Percentiles rank a stretch among this genome's conserved stretches.
Conservation (phyloP, 2,113 vertebrate species). For the Pangasianodon gigas region DNA sequence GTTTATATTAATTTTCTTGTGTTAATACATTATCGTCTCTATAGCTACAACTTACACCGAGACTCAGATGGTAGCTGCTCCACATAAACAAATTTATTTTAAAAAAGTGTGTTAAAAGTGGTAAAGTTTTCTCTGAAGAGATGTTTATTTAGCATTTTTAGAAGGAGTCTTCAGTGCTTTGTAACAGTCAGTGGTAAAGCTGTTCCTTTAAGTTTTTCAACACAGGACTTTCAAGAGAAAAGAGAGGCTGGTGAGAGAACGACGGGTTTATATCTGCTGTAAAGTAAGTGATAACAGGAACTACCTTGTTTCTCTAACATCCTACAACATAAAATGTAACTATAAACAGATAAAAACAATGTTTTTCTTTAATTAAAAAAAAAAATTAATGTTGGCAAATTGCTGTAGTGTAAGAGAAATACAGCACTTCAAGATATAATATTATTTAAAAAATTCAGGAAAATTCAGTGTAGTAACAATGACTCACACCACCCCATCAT, state of each 20-base stretch:
- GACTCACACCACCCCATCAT: neutral
- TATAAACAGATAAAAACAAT: neutral
- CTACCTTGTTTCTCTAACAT: neutral
- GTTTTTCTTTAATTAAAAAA: neutral
- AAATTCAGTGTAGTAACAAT: neutral
- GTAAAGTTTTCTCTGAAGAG: neutral
- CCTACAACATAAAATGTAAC: neutral
- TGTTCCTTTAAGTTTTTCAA: neutral
- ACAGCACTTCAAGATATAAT: neutral
- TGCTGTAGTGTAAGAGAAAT: neutral
- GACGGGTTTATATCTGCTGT: too few relatives aligned
- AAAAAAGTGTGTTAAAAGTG: neutral
- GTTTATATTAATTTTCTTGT: neutral
- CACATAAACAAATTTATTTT: neutral
- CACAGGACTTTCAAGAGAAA: neutral
- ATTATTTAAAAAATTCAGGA: neutral
- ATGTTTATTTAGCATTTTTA: neutral
- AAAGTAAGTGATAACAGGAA: neutral
- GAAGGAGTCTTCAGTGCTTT: neutral
- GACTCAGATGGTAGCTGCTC: neutral
- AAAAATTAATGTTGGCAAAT: neutral
- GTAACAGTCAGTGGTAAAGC: neutral
- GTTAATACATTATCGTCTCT: neutral
- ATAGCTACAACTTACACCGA: neutral
- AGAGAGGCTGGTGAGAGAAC: neutral